Percentiles rank a stretch among this genome's conserved stretches.
Conservation (phyloP, 2,888 invertebrate genomes). For the Cenopis cana region DNA sequence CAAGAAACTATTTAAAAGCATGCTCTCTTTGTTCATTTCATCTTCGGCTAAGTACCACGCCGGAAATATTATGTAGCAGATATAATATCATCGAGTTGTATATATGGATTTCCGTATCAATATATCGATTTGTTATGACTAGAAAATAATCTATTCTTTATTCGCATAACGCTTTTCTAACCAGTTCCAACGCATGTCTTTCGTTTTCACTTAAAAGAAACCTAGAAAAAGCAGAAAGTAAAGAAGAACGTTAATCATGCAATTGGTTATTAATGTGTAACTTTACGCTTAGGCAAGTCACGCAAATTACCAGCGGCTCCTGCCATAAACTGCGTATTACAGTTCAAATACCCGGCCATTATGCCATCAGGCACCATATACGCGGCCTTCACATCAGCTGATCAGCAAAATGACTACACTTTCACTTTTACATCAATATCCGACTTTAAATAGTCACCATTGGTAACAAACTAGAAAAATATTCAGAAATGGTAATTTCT, state of each 20-base stretch:
- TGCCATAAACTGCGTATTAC: slow-evolving; percentile 30
- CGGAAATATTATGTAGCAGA: no score
- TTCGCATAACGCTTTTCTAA: neutral
- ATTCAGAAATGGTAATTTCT: slow-evolving; percentile 6
- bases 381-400: slow-evolving; percentile 17
- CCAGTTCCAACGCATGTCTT: neutral
- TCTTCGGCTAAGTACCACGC: no score
- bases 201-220: slow-evolving; percentile 37
- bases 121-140: neutral
- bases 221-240: slow-evolving; percentile 37
- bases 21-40: no score
- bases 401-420: slow-evolving; percentile 30
- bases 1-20: no score
- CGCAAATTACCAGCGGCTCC: slow-evolving; percentile 31
- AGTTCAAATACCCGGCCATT: slow-evolving; percentile 34
- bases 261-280: slow-evolving; percentile 28
- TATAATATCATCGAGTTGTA: neutral
- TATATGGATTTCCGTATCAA: neutral
- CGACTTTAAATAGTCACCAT: slow-evolving; percentile 9
- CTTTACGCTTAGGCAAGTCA: slow-evolving; percentile 28
- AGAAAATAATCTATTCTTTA: neutral
- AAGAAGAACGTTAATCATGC: slow-evolving; percentile 9
- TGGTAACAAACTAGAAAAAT: slow-evolving; percentile 12
- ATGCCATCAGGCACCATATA: slow-evolving; percentile 32
- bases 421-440: slow-evolving; percentile 31